A percentile compares a stretch with the other conserved stretches of the same genome.
Evolutionary conservation across 2,113 vertebrate genomes (phyloP).

Genomic region (Chloroceryle aenea): DNA sequence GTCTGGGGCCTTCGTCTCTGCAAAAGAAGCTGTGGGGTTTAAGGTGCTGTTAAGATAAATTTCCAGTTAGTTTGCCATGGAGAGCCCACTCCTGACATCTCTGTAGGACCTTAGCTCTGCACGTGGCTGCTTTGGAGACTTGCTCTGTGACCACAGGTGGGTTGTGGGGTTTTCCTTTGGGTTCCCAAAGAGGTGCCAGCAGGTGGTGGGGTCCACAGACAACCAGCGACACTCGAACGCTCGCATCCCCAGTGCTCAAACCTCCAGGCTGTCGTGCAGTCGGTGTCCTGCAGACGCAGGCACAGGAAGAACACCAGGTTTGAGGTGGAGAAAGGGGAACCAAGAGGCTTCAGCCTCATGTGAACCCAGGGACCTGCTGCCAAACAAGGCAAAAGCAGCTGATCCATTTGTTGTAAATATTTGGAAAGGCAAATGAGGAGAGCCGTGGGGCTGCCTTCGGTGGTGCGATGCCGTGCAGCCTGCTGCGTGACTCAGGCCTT

Average conservation of each 20-base stretch:
- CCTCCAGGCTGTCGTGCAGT: background rate
- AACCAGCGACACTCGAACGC: background rate
- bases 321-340: background rate
- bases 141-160: background rate
- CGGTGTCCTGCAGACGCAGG: too few relatives aligned
- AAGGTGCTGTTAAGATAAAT: too few relatives aligned
- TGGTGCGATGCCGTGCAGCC: background rate
- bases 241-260: background rate
- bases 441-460: background rate
- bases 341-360: fast-evolving
- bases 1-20: background rate
- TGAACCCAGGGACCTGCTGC: background rate
- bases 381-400: background rate
- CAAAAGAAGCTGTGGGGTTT: background rate
- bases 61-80: background rate
- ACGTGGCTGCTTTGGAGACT: background rate
- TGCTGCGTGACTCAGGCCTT: background rate
- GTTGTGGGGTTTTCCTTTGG: background rate
- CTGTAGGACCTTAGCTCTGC: background rate
- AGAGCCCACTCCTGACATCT: fast-evolving
- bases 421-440: background rate
- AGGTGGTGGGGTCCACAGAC: background rate
- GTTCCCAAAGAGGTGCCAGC: background rate
- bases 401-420: background rate
- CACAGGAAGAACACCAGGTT: background rate